Evolutionary conservation across 2,888 invertebrate species (phyloP), one percentile per base, ranked within the genome.

Genomic region (Vandiemenella viatica): DNA sequence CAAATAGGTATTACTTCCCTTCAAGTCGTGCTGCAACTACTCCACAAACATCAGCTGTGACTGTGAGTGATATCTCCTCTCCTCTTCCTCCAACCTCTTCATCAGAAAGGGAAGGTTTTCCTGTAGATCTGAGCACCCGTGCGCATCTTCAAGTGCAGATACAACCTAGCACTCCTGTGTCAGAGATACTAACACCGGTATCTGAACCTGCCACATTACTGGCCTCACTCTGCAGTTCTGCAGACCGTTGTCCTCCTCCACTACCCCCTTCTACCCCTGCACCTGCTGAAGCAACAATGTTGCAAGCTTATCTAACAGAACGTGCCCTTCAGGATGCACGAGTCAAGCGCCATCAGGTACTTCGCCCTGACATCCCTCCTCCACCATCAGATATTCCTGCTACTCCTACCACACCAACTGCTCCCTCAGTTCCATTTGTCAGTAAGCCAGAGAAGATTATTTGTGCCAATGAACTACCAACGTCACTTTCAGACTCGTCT

Each of bases 221-320:
- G 50, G 77, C 77, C 18, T 76, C 77, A 2, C 66, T 79, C 53
- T 77, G 76, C 50, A 76, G 76, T 48, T 77, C 75, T 45, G 75
- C 77, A 53, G 76, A 77, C 49, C 71, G 76, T 58, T 63, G 77
- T 48, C 77, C 77, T 6, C 70, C 73, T 52, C 71, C 50, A 10
- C 44, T 19, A 5, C 32, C 45, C 13, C 37, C 51, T 23, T 48
- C 51, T 16, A 47, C 43, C 6, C 44, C 51, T 6, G 43, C 48
- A 13, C 52, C 55, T 8, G 50, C 54, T 20, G 77, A 79, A 32
- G 79, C 79, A 55, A 75, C 76, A 5, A 75, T 82, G 72, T 65
- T 83, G 46, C 81, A 82, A 55, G 80, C 79, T 1, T 83, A 83
- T 63, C 70, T 83, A 45, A 81, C 80, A 1, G 83, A 83, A 60